Evolutionary conservation across 2,113 vertebrate species (phyloP).

Genomic region (Brachionichthys hirsutus): DNA sequence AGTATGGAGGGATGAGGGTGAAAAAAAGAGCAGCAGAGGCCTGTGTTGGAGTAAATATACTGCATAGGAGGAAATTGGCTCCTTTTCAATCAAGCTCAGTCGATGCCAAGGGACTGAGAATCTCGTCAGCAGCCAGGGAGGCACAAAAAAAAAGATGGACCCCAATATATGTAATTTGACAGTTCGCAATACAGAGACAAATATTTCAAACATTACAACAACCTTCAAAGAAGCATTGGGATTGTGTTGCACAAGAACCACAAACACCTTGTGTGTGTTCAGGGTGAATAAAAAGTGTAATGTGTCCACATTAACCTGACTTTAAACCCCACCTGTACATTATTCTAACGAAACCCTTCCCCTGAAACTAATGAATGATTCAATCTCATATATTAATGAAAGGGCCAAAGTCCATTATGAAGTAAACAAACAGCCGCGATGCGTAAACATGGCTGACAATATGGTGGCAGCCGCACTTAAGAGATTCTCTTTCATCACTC

Average conservation of each 20-base stretch:
- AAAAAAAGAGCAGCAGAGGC: constrained; percentile 21
- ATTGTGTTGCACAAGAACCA: constrained; percentile 22
- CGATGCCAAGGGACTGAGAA: constrained; percentile 64
- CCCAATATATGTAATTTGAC: constrained; percentile 57
- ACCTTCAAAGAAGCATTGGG: constrained; percentile 51
- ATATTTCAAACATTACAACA: constrained; percentile 68
- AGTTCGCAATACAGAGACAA: constrained; percentile 60
- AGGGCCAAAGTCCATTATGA: constrained; percentile 32
- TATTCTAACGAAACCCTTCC: constrained; percentile 10
- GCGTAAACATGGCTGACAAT: constrained; percentile 32
- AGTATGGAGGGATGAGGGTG: constrained; percentile 10
- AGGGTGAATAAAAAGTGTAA: constrained; percentile 9
- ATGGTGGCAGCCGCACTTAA: constrained; percentile 44
- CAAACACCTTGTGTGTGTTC: constrained; percentile 10
- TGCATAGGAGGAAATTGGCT: constrained; percentile 67
- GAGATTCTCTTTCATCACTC: constrained; percentile 22
- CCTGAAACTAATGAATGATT: constrained; percentile 46
- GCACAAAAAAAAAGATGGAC: constrained; percentile 45
- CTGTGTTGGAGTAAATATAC: constrained; percentile 65
- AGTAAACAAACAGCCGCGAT: constrained; percentile 30
- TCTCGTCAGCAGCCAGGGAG: constrained; percentile 51
- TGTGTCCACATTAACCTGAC: constrained; percentile 8
- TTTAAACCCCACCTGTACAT: constrained; percentile 9
- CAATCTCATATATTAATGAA: constrained; percentile 26
- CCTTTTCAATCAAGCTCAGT: constrained; percentile 73